These are phyloP conservation scores for Rhorus exstirpatorius DNA, from an alignment of 2,888 invertebrate species.

Conservation along the genomic window DNA sequence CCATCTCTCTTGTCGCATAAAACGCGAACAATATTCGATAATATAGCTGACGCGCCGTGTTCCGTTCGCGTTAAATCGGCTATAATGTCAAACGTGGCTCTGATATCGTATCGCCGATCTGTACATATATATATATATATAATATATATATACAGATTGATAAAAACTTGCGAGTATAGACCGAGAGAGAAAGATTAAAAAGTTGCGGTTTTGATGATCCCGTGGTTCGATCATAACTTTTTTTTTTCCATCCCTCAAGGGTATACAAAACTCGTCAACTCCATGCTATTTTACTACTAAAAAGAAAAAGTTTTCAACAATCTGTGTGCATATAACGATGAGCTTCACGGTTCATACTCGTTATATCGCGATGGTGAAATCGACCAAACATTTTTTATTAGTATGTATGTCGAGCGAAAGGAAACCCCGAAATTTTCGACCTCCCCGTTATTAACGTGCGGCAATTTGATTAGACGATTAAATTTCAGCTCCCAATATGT, in stretches of 20 bases:
- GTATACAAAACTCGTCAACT: no score
- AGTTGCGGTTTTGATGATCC: conserved; percentile 34
- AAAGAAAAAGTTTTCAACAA: no score
- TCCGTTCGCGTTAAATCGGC: conserved; percentile 47
- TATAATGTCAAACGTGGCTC: conserved; percentile 45
- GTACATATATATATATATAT: neutral
- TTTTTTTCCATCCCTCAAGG: neutral
- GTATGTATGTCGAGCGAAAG: neutral
- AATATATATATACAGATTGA: neutral
- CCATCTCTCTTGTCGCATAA: conserved; percentile 53
- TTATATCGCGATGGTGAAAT: neutral
- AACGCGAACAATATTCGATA: conserved; percentile 63
- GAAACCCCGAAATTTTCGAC: neutral
- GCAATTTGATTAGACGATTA: conserved; percentile 62
- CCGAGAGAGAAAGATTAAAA: neutral
- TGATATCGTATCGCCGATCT: neutral
- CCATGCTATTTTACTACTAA: no score
- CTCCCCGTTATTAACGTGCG: conserved; percentile 33
- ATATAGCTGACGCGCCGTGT: conserved; percentile 27
- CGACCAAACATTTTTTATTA: neutral
- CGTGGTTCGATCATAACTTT: conserved; percentile 44
- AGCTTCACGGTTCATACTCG: no score
- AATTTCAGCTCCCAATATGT: conserved; percentile 65
- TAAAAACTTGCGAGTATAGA: neutral
- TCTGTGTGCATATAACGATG: no score